These are phyloP conservation scores for Struthidea cinerea DNA, from an alignment of 2,113 vertebrate species.

Conservation along the genomic window DNA sequence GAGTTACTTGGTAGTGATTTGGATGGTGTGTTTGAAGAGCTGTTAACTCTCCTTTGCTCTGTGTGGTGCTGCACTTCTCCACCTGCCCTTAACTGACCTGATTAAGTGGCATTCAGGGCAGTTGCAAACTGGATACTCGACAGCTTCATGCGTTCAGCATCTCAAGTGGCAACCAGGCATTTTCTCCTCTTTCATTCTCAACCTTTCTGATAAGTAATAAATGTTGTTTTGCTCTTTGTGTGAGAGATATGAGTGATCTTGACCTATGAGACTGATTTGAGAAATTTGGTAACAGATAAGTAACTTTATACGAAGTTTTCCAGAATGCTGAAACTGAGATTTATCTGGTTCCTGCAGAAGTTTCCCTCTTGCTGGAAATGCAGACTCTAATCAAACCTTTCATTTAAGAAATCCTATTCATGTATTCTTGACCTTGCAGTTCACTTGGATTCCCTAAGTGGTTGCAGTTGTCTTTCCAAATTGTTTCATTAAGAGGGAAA, in stretches of 20 bases:
- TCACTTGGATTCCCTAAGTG: not conserved
- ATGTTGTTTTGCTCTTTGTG: not conserved
- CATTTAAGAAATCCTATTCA: not conserved
- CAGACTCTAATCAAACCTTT: not conserved
- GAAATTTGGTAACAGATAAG: not conserved
- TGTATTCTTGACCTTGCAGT: not conserved
- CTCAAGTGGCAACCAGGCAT: not conserved
- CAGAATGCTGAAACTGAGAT: not conserved
- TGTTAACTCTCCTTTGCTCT: not conserved
- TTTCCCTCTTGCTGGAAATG: not conserved
- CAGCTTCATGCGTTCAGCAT: not conserved
- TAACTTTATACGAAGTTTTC: not conserved
- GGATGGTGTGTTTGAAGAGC: not conserved
- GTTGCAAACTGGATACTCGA: accelerated
- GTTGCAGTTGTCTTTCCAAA: not conserved
- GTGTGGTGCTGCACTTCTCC: not conserved
- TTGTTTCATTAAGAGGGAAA: not conserved
- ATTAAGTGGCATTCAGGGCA: not conserved
- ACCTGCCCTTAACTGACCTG: not conserved
- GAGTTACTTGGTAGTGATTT: not conserved
- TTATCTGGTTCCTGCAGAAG: not conserved
- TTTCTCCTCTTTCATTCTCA: not conserved
- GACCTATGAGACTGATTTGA: not conserved
- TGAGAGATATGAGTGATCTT: not conserved
- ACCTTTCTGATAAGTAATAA: not conserved